Base-by-base conservation (phyloP, 2,797 vertebrate genomes). In the Columba guinea region DNA sequence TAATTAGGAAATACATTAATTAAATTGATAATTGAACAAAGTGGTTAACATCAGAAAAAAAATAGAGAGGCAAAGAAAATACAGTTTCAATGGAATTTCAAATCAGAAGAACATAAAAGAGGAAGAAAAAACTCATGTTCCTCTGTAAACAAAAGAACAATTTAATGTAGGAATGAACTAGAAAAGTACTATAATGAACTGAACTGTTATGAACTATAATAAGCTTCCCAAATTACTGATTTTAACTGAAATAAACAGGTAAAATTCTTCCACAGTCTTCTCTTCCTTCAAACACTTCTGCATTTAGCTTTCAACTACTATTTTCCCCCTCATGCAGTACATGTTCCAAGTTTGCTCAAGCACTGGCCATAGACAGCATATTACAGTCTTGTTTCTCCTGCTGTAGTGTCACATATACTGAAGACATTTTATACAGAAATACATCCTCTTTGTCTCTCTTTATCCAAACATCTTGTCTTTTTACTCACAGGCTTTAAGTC, bases 21-120 rank as follows among this genome's bases (percentile, higher is more conserved):
- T 93, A 65, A 91, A 74, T n/a, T 95, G 81, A 89, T 95, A 94
- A 91, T 62, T 88, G 73, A 91, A 88, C 82, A 94, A 94, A 96
- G 93, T n/a, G 59, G 44, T 74, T 94, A 69, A 67, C 89, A 93
- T 96, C 91, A 93, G 74, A 97, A 65, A 87, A 92, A 89, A 48
- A 71, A 44, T 52, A 41, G 18, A 69, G 20, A 93, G 13, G 37
- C 62, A 91, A 80, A 88, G 51, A 64, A 94, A 93, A 94, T 93
- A 84, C 91, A 58, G 20, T 95, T 91, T 81, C 69, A 96, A 91
- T 93, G 52, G 79, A 78, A 91, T 91, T 94, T 75, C 27, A 39
- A 76, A 90, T 82, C n/a, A 82, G 27, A 41, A 56, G 10, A 39
- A 76, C 73, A 86, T 88, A 48, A 89, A 95, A 93, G 68, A 60